Base-by-base conservation (phyloP, 2,888 invertebrate species). In the Dexiosoma caninum region DNA sequence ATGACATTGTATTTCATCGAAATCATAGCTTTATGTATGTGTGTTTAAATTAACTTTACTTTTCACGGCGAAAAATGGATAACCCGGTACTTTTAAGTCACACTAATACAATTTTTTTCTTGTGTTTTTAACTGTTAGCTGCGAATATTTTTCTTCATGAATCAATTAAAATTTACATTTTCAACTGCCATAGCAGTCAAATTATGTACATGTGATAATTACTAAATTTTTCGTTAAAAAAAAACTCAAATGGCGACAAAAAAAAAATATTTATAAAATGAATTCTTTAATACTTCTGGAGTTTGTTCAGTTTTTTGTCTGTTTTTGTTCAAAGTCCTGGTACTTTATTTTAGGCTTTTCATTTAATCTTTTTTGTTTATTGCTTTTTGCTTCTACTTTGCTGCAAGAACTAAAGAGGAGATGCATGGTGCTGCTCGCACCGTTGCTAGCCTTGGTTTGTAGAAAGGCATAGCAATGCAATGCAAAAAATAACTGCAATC, bases 311-410 rank as follows among this genome's bases (percentile, higher is more conserved):
- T 10, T 51, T 49, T 37, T 19, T 16, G 12, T 42, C 46, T 46
- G 14, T 14, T 46, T 23, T 32, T 55, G n/a, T 27, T 32, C 8
- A 12, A 69, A 62, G 46, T 78, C 64, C 64, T 66, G 70, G 21
- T 77, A 51, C 42, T 60, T 74, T 60, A 66, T 51, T 77, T 77
- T 77, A 70, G 62, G 77, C 70, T 55, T 64, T 70, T 69, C 30
- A 51, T 44, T 53, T 62, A 62, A 72, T 72, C 30, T 53, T 23
- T 53, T 53, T 35, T 60, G 49, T 46, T 35, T 42, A 46, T 46
- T 55, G 21, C 32, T 57, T 46, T 46, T 46, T 70, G 46, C 42
- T 49, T 40, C 49, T 16, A 23, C 57, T 37, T 57, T 55, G 42
- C 42, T 21, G 30, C 46, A 46, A 27, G 37, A 40, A 14, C 10